Conservation (phyloP, 2,888 invertebrate species). For the Tetramorium bicarinatum region DNA sequence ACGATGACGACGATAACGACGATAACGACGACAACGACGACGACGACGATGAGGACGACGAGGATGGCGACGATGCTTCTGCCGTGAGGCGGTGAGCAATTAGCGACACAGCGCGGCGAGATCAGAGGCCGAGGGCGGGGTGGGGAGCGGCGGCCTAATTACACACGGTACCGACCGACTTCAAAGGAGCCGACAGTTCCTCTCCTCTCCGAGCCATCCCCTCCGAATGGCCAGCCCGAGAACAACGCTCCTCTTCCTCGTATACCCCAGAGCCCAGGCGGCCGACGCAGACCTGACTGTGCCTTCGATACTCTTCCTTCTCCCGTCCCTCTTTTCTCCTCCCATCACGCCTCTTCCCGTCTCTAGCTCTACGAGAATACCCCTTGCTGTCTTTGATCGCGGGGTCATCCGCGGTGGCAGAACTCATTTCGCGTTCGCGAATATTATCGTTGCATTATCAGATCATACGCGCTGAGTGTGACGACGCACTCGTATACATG, state of each 20-base stretch:
- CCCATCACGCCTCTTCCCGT: conserved; percentile 18
- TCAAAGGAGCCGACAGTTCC: conserved; percentile 85
- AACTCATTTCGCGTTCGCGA: conserved; percentile 33
- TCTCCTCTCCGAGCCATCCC: conserved; percentile 81
- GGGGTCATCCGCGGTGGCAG: conserved; percentile 47
- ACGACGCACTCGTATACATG: not conserved
- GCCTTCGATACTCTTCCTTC: conserved; percentile 67
- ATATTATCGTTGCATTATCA: conserved; percentile 47
- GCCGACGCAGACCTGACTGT: conserved; percentile 75
- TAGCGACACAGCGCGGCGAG: conserved; percentile 85
- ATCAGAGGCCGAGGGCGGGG: conserved; percentile 84
- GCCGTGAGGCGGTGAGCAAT: conserved; percentile 85
- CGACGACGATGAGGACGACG: conserved; percentile 48
- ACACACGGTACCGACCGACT: conserved; percentile 85
- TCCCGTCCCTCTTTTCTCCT: conserved; percentile 51
- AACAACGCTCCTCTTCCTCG: conserved; percentile 82
- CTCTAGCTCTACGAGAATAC: conserved; percentile 51
- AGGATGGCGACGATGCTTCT: conserved; percentile 76
- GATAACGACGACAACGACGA: not conserved
- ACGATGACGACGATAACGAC: not conserved
- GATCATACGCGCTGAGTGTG: not conserved
- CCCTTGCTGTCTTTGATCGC: conserved; percentile 47
- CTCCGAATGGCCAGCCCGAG: conserved; percentile 79
- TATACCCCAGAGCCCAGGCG: conserved; percentile 74
- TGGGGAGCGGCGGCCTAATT: conserved; percentile 85